These are phyloP conservation scores for Azemiops feae DNA, from an alignment of 2,113 vertebrate species.

Conservation along the genomic window DNA sequence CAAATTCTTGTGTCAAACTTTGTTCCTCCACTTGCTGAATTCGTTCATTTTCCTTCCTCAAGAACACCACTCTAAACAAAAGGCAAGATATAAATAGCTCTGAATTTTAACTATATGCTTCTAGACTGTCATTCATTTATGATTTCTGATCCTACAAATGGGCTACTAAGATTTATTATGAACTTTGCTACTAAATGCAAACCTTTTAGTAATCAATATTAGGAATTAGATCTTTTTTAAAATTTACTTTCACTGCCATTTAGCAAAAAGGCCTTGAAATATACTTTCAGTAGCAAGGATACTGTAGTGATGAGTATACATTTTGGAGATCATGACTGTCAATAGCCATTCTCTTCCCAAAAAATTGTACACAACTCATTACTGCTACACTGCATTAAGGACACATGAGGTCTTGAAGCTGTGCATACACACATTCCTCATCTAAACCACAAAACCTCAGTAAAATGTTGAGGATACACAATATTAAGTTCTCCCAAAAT, in stretches of 20 bases:
- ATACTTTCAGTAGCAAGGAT: not conserved
- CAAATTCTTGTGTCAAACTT: not conserved
- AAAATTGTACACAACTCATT: not conserved
- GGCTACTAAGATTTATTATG: not conserved
- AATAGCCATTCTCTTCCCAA: not conserved
- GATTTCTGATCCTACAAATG: not conserved
- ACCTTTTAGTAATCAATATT: not conserved
- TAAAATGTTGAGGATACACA: not conserved
- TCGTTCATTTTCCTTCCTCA: slow-evolving; percentile 3
- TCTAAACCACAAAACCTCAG: not conserved
- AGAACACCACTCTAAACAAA: slow-evolving; percentile 3
- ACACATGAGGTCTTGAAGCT: not conserved
- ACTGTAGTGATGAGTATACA: not conserved
- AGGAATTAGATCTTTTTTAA: not conserved
- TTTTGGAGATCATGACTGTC: not conserved
- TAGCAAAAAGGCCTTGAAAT: not conserved
- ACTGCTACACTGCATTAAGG: not conserved
- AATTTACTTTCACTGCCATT: not conserved
- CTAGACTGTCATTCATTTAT: not conserved
- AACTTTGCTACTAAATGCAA: not conserved
- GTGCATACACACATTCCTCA: not conserved
- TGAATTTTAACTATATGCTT: not conserved
- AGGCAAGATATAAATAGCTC: not conserved
- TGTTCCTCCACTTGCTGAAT: not conserved
- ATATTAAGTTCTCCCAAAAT: not conserved